phyloP scores from a whole-genome alignment of 2,113 vertebrate genomes.

The Accipiter virgatus region DNA sequence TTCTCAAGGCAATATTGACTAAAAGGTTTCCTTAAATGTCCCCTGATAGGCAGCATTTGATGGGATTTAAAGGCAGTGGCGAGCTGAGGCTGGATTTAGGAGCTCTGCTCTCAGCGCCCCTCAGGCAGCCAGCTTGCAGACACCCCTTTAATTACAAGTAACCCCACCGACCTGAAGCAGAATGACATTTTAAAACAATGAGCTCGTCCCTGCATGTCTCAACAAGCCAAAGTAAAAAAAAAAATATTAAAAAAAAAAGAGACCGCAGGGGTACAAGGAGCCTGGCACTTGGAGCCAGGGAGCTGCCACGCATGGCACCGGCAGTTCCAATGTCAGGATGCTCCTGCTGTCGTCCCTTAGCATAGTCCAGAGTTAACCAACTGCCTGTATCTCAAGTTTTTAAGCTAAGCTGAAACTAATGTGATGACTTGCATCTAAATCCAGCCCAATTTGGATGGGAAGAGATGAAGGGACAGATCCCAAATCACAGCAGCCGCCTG shows the following conservation, averaged over 20 bases:
- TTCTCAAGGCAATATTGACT: conserved; percentile 39
- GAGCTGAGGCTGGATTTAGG: not conserved
- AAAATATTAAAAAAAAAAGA: too few species aligned
- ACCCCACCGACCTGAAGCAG: not conserved
- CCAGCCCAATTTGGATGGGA: not conserved
- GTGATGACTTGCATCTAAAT: not conserved
- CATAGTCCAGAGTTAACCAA: fast-evolving
- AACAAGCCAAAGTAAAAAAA: not conserved
- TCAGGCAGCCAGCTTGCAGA: not conserved
- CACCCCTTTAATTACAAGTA: not conserved
- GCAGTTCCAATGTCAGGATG: fast-evolving
- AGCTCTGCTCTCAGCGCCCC: not conserved
- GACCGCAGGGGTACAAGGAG: fast-evolving
- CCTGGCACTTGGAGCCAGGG: not conserved
- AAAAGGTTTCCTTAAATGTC: conserved; percentile 34
- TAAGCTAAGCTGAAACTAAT: not conserved
- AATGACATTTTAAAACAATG: not conserved
- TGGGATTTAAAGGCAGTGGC: not conserved
- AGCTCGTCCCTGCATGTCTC: not conserved
- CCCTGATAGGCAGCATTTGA: not conserved
- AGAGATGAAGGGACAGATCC: not conserved
- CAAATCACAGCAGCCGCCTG: not conserved
- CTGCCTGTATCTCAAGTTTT: not conserved
- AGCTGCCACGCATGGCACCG: not conserved
- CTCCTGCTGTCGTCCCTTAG: not conserved